Conservation (phyloP, 92 coral and sea anemone genomes). For the Porites evermanni region DNA sequence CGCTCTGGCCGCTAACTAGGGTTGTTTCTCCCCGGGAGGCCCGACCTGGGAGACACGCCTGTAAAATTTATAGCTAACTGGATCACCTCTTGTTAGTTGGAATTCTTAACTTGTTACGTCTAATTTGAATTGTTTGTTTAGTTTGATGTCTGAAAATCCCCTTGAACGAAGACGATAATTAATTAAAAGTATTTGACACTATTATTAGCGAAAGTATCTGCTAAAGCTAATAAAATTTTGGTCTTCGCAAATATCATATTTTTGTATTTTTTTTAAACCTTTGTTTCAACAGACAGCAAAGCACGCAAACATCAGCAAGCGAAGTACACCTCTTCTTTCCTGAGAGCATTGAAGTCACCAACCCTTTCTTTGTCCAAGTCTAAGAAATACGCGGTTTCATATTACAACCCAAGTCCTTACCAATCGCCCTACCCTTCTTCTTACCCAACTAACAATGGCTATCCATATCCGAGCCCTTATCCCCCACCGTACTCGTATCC, state of each 20-base stretch:
- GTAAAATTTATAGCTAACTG: too few relatives aligned
- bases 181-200: too few relatives aligned
- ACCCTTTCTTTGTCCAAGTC: neutral
- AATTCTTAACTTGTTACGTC: too few relatives aligned
- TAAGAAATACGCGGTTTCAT: slow-evolving; percentile 6
- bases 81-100: too few relatives aligned
- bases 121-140: too few relatives aligned
- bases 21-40: too few relatives aligned
- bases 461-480: neutral
- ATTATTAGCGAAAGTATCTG: too few relatives aligned
- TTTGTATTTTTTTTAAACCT: neutral
- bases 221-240: too few relatives aligned
- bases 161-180: too few relatives aligned
- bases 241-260: neutral
- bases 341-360: neutral
- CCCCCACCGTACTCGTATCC: slow-evolving; percentile 7
- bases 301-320: neutral
- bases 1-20: too few relatives aligned
- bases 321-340: neutral
- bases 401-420: neutral
- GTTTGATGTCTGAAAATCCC: too few relatives aligned
- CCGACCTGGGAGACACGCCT: too few relatives aligned
- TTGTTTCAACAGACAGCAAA: neutral
- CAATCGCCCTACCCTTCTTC: neutral
- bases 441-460: neutral